Base-by-base conservation (phyloP, 2,888 invertebrate species). In the Amorpha juglandis region DNA sequence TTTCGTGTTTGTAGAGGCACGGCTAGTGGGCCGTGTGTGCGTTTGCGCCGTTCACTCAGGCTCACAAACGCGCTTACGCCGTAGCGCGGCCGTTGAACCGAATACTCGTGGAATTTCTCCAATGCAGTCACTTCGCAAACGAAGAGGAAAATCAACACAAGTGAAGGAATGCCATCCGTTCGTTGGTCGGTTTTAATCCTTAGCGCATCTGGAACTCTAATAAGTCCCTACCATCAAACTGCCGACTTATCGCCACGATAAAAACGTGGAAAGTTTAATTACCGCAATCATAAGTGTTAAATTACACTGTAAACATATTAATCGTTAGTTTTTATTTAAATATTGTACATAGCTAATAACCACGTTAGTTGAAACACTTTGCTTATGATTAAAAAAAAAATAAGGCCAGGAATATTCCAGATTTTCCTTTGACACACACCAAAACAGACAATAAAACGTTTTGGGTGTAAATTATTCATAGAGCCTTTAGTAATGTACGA, bases 101-200 rank as follows among this genome's bases (percentile, higher is more conserved):
- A 89, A 90, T 88, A 90, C 91, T 85, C 80, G 82, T 92, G 92
- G 92, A 92, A 93, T 93, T 92, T 93, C 93, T 93, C 92, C 88
- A 71, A 69, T 81, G 82, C 80, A 84, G 82, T 83, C 81, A 82
- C 84, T 83, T 86, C 83, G 86, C 83, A 84, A 88, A 83, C 84
- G 86, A 85, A 86, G 83, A 87, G 83, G 88, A 88, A 87, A 86
- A 89, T 86, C 84, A 86, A 82, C 77, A 79, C 80, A 81, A 82
- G 78, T 83, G 78, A 80, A 76, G 76, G 71, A 65, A 64, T 55
- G 64, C 48, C 48, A 35, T 58, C 58, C 55, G 16, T 19, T 21
- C 48, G 64, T 52, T 21, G 42, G 51, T 45, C 53, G 53, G 53
- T 47, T 45, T 63, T 48, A n/a, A 63, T 63, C 62, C 47, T 47